Percentiles rank a stretch among this genome's conserved stretches.
Conservation (phyloP, 2,888 invertebrate species). For the Meliscaeva auricollis region DNA sequence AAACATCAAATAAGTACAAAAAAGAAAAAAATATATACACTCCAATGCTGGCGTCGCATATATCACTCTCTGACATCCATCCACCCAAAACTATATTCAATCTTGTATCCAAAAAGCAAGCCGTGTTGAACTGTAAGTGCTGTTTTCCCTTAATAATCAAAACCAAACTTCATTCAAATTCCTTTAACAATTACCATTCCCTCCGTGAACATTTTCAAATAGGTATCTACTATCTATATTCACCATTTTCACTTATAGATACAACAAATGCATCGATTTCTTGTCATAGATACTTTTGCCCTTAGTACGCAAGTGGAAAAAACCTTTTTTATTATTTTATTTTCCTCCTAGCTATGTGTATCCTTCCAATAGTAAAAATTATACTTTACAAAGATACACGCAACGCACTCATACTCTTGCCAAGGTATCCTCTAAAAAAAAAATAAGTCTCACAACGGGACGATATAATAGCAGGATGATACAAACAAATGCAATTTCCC, state of each 20-base stretch:
- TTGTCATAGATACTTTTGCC: slow-evolving; percentile 52
- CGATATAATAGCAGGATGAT: slow-evolving; percentile 30
- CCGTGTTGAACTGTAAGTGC: slow-evolving; percentile 23
- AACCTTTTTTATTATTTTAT: slow-evolving; percentile 32
- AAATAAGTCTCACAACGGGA: slow-evolving; percentile 18
- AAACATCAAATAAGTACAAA: not conserved
- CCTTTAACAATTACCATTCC: slow-evolving; percentile 48
- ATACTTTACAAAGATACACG: slow-evolving; percentile 12
- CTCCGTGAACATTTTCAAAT: slow-evolving; percentile 19
- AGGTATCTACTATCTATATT: slow-evolving; percentile 50
- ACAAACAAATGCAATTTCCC: slow-evolving; percentile 74
- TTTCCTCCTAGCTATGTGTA: slow-evolving; percentile 7
- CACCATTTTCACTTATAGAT: slow-evolving; percentile 11
- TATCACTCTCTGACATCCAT: slow-evolving; percentile 67
- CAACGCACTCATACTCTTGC: slow-evolving; percentile 59
- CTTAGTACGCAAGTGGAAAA: slow-evolving; percentile 66
- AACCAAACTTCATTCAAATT: slow-evolving; percentile 43
- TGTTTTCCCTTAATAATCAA: slow-evolving; percentile 27
- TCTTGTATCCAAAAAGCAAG: slow-evolving; percentile 25
- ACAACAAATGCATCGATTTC: slow-evolving; percentile 68
- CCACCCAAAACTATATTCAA: slow-evolving; percentile 43
- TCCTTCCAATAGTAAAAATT: slow-evolving; percentile 50
- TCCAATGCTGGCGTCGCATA: slow-evolving; percentile 65
- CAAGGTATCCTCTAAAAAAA: slow-evolving; percentile 7
- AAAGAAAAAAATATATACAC: slow-evolving; percentile 28